phyloP scores from a whole-genome alignment of 2,113 vertebrate genomes.

The Galemys pyrenaicus region DNA sequence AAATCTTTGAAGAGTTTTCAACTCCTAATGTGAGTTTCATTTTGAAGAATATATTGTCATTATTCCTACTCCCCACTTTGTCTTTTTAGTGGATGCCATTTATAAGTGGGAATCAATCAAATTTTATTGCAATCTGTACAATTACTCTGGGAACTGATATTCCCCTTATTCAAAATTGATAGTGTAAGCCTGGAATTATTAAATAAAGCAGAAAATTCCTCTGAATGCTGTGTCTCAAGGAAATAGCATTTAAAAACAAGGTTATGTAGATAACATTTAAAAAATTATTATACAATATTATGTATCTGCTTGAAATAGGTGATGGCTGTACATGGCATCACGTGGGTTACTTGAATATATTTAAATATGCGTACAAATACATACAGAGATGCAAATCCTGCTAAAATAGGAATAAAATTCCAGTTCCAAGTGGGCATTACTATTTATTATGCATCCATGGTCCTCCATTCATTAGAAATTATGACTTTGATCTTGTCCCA shows the following conservation, averaged over 20 bases:
- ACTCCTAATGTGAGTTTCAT: slow-evolving; percentile 9
- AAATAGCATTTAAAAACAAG: slow-evolving; percentile 10
- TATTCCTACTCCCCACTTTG: slow-evolving; percentile 46
- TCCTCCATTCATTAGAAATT: neutral
- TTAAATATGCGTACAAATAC: neutral
- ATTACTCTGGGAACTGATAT: slow-evolving; percentile 4
- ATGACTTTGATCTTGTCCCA: slow-evolving; percentile 17
- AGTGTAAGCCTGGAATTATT: slow-evolving; percentile 7
- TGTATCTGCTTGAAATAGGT: neutral
- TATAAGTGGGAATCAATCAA: slow-evolving; percentile 33
- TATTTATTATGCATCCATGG: neutral
- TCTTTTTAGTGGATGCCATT: slow-evolving; percentile 55
- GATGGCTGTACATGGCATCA: neutral
- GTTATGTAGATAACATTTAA: neutral
- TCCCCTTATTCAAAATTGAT: slow-evolving; percentile 56
- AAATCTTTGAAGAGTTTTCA: slow-evolving; percentile 36
- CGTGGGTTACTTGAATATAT: neutral
- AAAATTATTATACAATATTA: neutral
- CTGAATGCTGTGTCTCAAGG: slow-evolving; percentile 1
- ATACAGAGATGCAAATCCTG: neutral
- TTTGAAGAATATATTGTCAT: slow-evolving; percentile 55
- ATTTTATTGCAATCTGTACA: slow-evolving; percentile 8
- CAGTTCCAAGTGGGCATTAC: neutral
- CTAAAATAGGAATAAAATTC: neutral
- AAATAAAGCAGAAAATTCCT: slow-evolving; percentile 4